Base-by-base conservation (phyloP, 2,888 invertebrate genomes). In the Drosophila koepferae region DNA sequence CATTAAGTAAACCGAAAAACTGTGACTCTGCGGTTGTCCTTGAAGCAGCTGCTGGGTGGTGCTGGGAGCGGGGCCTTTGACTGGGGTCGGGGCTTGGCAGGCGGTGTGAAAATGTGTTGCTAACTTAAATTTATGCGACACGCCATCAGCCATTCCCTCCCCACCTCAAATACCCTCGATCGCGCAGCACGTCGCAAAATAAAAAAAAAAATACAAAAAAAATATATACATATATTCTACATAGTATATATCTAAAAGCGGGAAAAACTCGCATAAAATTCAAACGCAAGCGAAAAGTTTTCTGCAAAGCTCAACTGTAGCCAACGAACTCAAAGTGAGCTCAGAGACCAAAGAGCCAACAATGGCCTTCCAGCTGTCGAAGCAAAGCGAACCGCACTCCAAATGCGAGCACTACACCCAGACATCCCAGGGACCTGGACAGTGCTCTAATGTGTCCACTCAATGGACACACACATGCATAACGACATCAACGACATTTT, bases 1-100 rank as follows among this genome's bases (percentile, higher is more conserved):
- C 86, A 85, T 85, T 90, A 90, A 90, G 86, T 86, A 88, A 85
- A 86, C 85, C 85, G 74, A 90, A 84, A 75, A 89, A 82, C 89
- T 86, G 86, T 75, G 90, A 90, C 90, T 85, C 86, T 86, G 90
- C 70, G 90, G 90, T 77, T 90, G 90, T 89, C 90, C 90, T 89
- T 86, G 90, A 88, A 63, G 79, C 66, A 51, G 48, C 38, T 41
- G 70, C 28, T 34, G 31, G 53, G 40, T 55, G 62, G 44, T 12
- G n/a, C 46, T 2, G 53, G 53, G 56, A 48, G 34, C 3, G 12
- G 1, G 4, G 46, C 6, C 12, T 18, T 16, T 20, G 12, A n/a
- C 40, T 0, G 3, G 28, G 48, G 43, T 7, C 43, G 63, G 34
- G 34, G 49, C 51, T 51, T 51, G 51, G 34, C 54, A 61, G 63